A percentile compares a stretch with the other conserved stretches of the same genome.
phyloP scores from a whole-genome alignment of 2,113 vertebrate species.

The Dolichallabes microphthalmus region DNA sequence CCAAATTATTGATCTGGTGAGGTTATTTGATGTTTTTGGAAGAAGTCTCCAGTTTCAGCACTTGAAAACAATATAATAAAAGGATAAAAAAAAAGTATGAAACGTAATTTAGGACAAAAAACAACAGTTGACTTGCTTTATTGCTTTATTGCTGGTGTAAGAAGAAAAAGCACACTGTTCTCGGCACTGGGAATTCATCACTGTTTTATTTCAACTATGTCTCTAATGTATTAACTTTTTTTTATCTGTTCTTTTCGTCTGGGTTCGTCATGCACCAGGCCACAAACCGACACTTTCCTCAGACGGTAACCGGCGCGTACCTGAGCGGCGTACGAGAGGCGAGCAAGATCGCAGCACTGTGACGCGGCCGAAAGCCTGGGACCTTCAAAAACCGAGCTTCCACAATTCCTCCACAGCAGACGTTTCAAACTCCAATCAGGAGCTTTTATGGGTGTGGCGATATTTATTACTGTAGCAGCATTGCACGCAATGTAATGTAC shows the following conservation, averaged over 20 bases:
- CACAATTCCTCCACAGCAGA: not conserved
- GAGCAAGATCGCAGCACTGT: constrained; percentile 93
- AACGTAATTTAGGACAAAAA: not conserved
- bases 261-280: constrained; percentile 70
- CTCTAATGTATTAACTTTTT: not conserved
- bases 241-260: not conserved
- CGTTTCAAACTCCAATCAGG: not conserved
- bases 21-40: not conserved
- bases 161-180: not conserved
- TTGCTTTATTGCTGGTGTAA: not conserved
- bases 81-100: not conserved
- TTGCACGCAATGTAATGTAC: not conserved
- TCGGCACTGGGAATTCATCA: not conserved
- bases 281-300: constrained; percentile 96
- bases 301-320: constrained; percentile 96
- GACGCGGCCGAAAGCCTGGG: constrained; percentile 40
- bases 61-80: not conserved
- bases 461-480: constrained; percentile 30
- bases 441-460: not conserved
- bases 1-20: not conserved
- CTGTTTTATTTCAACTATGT: not conserved
- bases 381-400: not conserved
- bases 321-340: constrained; percentile 95
- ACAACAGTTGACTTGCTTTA: not conserved
- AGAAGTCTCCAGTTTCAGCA: not conserved